Base-by-base conservation (phyloP, 2,113 vertebrate genomes). In the Ovibos moschatus region DNA sequence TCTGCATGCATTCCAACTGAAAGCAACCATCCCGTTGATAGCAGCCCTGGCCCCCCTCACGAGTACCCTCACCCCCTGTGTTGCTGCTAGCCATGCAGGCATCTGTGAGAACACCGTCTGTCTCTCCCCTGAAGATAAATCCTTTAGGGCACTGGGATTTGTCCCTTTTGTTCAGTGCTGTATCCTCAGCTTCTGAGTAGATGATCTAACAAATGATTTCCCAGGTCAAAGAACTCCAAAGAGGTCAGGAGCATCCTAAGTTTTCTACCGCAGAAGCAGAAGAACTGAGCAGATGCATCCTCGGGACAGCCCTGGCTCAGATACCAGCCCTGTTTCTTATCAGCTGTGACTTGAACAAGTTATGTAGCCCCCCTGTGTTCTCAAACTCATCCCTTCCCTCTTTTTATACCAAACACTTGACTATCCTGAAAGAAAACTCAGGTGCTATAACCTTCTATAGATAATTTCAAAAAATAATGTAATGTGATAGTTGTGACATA, bases 31-130 rank as follows among this genome's bases (percentile, higher is more conserved):
- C 51, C 19, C 7, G 4, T 33, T 27, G 2, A 5, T 23, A 13
- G 50, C 28, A 47, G 51, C 28, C n/a, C 67, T 10, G 10, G n/a
- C 2, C 62, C 51, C 17, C 6, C 14, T 23, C 27, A 1, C 5
- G 1, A 9, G 62, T 10, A 36, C 64, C 30, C 21, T 11, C 0
- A 4, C 3, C 30, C 43, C 11, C 21, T 62, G 10, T 17, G 19
- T 40, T 71, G 62, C 50, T 57, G 3, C 62, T 30, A 50, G 19
- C 11, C 27, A 21, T 0, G 12, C 2, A 13, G 50, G 47, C 17
- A 4, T 45, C 40, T 45, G 40, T 28, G 17, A 17, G 50, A 25
- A 15, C 55, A 47, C 79, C 0, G 13, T 7, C 40, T 19, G 40
- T 15, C n/a, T 40, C 79, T 30, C 58, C 60, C 1, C 58, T 67